phyloP scores from a whole-genome alignment of 2,888 invertebrate genomes.

The Chalcis sispes region DNA sequence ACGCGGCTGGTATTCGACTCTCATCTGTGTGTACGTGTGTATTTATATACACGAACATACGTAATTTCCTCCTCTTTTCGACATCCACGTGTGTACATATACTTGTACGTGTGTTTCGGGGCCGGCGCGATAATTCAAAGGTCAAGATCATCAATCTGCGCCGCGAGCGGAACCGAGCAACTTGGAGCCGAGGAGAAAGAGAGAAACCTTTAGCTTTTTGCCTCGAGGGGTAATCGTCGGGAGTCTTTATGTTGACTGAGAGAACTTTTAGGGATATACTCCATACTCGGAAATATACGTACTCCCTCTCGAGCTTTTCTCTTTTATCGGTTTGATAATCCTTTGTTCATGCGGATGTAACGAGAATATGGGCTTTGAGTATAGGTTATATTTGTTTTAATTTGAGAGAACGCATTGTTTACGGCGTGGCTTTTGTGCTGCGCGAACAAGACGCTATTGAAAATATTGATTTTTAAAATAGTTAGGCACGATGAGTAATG shows the following conservation, averaged over 20 bases:
- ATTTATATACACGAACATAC: no score
- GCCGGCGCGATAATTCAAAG: conserved; percentile 61
- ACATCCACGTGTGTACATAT: neutral
- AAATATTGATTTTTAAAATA: no score
- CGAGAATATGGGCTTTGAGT: no score
- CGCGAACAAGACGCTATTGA: no score
- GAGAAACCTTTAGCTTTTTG: conserved; percentile 2
- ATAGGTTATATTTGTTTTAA: no score
- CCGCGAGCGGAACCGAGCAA: neutral
- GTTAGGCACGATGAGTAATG: no score
- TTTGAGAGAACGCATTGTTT: no score
- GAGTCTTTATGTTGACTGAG: conserved; percentile 25
- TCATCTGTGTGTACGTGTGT: neutral
- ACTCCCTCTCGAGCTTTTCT: no score
- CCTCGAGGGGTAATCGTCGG: neutral
- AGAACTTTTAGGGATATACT: no score
- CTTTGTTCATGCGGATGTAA: no score
- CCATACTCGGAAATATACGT: no score
- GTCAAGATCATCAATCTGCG: conserved; percentile 63
- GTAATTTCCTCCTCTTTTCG: conserved; percentile 1
- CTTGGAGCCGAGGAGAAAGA: neutral
- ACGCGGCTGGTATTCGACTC: conserved; percentile 16
- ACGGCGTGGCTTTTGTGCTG: no score
- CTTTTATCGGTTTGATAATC: conserved; percentile 3
- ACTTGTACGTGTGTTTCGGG: conserved; percentile 6